These are phyloP conservation scores for Apis dorsata DNA, from an alignment of 1,140 invertebrate species.

Conservation along the genomic window DNA sequence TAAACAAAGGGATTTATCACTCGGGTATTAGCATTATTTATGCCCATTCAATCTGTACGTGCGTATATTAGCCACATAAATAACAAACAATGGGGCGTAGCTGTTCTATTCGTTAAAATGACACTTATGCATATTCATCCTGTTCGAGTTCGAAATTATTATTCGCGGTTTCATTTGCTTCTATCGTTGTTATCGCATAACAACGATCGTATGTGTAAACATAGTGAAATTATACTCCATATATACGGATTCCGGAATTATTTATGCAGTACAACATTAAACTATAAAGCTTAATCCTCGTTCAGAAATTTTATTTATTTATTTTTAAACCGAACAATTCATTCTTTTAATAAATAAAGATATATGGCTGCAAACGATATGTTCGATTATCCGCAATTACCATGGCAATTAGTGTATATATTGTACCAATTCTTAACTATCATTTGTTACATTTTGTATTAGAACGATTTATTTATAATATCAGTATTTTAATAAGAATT, in stretches of 20 bases:
- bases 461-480: too few species aligned
- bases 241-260: not conserved
- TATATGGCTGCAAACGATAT: too few species aligned
- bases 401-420: too few species aligned
- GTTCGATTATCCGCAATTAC: too few species aligned
- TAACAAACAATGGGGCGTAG: conserved; percentile 2
- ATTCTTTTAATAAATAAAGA: too few species aligned
- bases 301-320: accelerated
- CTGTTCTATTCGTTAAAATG: conserved; percentile 23
- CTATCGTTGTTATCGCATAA: conserved; percentile 20
- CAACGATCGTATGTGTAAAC: conserved; percentile 7
- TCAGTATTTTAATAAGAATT: too few species aligned
- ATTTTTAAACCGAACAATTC: not conserved
- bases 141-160: conserved; percentile 23
- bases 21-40: conserved; percentile 12
- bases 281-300: not conserved
- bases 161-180: conserved; percentile 17
- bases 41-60: conserved; percentile 1
- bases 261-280: not conserved
- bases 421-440: too few species aligned
- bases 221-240: not conserved
- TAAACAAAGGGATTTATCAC: conserved; percentile 11
- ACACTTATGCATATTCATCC: conserved; percentile 40
- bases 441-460: too few species aligned
- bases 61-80: conserved; percentile 3